Conservation (phyloP, 2,888 invertebrate genomes). For the Rambutsinella grinnellia region DNA sequence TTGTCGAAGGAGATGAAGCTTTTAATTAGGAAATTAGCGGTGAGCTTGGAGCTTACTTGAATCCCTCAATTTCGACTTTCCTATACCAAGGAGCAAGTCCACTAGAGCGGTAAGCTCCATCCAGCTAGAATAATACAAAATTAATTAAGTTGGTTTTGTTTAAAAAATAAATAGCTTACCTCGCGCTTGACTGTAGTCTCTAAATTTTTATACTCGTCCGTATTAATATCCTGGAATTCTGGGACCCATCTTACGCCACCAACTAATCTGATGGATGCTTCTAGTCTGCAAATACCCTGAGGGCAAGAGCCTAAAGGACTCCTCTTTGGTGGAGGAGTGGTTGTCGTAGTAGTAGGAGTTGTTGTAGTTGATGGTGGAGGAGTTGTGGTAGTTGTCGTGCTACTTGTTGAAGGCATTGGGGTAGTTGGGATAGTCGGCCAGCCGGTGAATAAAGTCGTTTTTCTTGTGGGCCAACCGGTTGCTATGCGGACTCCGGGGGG, state of each 20-base stretch:
- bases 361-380: slow-evolving; percentile 72
- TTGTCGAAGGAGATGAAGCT: no score
- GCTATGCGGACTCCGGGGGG: slow-evolving; percentile 78
- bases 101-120: slow-evolving; percentile 84
- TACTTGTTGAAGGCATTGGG: slow-evolving; percentile 75
- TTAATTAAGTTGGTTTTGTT: slow-evolving; percentile 4
- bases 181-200: slow-evolving; percentile 68
- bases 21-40: not conserved
- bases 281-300: slow-evolving; percentile 78
- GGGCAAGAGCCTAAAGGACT: slow-evolving; percentile 59
- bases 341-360: slow-evolving; percentile 76
- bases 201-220: slow-evolving; percentile 86
- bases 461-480: slow-evolving; percentile 88
- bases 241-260: slow-evolving; percentile 88
- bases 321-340: slow-evolving; percentile 78
- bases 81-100: slow-evolving; percentile 85
- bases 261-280: slow-evolving; percentile 86
- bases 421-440: slow-evolving; percentile 85
- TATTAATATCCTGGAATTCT: slow-evolving; percentile 87
- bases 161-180: slow-evolving; percentile 41
- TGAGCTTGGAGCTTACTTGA: slow-evolving; percentile 72
- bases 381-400: slow-evolving; percentile 73
- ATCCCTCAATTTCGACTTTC: slow-evolving; percentile 87
- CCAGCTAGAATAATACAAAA: slow-evolving; percentile 76
- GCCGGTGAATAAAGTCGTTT: slow-evolving; percentile 90